Base-by-base conservation (phyloP, 1,140 invertebrate species). In the Whitmania pigra region DNA sequence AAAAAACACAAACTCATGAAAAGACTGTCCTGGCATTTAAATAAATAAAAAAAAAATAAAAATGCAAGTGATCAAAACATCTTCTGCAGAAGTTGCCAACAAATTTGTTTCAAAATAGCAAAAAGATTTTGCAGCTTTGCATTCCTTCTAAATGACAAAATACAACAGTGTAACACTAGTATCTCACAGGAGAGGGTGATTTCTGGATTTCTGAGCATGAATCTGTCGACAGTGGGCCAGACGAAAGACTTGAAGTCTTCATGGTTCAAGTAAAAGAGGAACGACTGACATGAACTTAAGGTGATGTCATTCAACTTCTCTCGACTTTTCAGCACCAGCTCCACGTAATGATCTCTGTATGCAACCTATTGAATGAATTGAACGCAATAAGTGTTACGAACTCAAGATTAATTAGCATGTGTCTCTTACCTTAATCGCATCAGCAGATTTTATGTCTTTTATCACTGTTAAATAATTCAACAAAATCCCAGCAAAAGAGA, bases 181-280 rank as follows among this genome's bases (percentile, higher is more conserved):
- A 49, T 76, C 75, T 73, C 76, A 82, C 80, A 75, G 81, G 90
- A 86, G 36, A 95, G 85, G 74, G 92, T 90, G 29, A 92, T 88
- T 85, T 97, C 94, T 0, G 94, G 92, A 82, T 90, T 96, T 72
- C 94, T 82, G n/a, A 97, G 82, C 86, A 97, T 89, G 11, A 91
- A 88, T 80, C 93, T 93, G 78, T 93, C 89, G n/a, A 94, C 79
- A 15, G 90, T 87, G 25, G 93, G 92, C 57, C 93, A 82, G 67
- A 97, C 79, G 18, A 83, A 83, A 60, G 84, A 85, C 78, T 89
- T 88, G 74, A 95, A 93, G 66, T 92, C 89, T 4, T 88, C 85
- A 75, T 88, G 85, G 40, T 82, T 85, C 11, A 92, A 79, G 76
- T 86, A 80, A 22, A 82, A 81, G 18, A 93, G 80, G 73, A 92